These are phyloP conservation scores for Oxycera nigricornis DNA, from an alignment of 2,888 invertebrate species.

Conservation along the genomic window DNA sequence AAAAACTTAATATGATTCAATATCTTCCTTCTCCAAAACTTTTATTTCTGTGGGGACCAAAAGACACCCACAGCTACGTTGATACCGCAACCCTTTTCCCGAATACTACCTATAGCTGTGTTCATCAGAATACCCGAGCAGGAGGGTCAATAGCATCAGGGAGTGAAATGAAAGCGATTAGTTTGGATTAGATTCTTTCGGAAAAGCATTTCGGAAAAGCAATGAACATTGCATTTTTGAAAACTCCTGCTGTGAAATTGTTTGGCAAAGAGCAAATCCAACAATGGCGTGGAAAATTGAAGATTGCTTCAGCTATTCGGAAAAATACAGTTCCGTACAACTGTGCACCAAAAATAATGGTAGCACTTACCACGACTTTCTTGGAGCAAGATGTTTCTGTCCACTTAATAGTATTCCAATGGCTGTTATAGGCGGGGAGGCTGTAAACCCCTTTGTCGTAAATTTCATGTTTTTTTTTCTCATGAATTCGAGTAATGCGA, in stretches of 20 bases:
- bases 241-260: conserved; percentile 20
- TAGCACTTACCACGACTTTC: neutral
- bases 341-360: conserved; percentile 15
- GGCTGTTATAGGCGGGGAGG: neutral
- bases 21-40: too few species aligned
- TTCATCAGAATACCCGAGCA: too few species aligned
- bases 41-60: too few species aligned
- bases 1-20: too few species aligned
- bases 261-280: neutral
- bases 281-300: conserved; percentile 26
- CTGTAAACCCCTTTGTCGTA: neutral
- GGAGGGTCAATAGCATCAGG: conserved; percentile 23
- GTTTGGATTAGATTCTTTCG: conserved; percentile 8
- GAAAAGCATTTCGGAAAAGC: neutral
- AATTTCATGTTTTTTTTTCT: neutral
- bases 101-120: too few species aligned
- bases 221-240: conserved; percentile 23
- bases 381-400: conserved; percentile 18
- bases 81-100: too few species aligned
- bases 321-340: conserved; percentile 24
- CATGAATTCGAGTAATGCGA: neutral
- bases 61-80: too few species aligned
- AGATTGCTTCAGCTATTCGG: conserved; percentile 18
- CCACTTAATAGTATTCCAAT: conserved; percentile 2
- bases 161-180: conserved; percentile 17